A percentile compares a stretch with the other conserved stretches of the same genome.
Evolutionary conservation across 1,140 invertebrate species (phyloP).

Genomic region (Temnothorax nylanderi): DNA sequence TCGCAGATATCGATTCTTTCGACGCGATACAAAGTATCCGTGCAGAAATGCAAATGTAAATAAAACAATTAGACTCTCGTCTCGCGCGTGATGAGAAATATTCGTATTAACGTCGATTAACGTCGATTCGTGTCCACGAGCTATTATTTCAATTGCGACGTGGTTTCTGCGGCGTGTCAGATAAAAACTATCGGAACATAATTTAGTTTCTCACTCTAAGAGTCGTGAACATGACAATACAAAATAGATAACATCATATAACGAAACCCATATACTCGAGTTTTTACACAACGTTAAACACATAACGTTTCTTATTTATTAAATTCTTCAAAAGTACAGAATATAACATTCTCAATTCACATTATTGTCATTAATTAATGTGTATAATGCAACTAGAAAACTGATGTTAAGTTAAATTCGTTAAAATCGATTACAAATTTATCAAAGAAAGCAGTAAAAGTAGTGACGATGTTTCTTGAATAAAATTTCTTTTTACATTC

Average conservation of each 20-base stretch:
- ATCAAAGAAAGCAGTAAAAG: background rate
- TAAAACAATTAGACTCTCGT: background rate
- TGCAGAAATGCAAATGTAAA: background rate
- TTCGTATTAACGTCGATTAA: background rate
- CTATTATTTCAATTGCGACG: constrained; percentile 32
- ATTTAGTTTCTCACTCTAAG: background rate
- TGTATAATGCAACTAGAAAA: background rate
- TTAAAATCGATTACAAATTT: background rate
- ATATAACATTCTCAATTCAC: background rate
- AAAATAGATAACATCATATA: background rate
- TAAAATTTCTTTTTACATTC: background rate
- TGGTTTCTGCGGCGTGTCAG: constrained; percentile 4
- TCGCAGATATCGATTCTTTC: background rate
- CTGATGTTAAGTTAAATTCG: background rate
- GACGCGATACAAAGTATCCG: background rate
- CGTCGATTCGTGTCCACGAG: constrained; percentile 24
- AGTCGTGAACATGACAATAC: background rate
- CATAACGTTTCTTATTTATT: background rate
- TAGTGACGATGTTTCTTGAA: background rate
- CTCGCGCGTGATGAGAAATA: background rate
- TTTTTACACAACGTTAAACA: background rate
- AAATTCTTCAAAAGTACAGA: background rate
- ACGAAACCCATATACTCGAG: background rate
- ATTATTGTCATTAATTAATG: background rate
- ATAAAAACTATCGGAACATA: background rate